Evolutionary conservation across 2,888 invertebrate genomes (phyloP).

Genomic region (Argyra leucocephala): DNA sequence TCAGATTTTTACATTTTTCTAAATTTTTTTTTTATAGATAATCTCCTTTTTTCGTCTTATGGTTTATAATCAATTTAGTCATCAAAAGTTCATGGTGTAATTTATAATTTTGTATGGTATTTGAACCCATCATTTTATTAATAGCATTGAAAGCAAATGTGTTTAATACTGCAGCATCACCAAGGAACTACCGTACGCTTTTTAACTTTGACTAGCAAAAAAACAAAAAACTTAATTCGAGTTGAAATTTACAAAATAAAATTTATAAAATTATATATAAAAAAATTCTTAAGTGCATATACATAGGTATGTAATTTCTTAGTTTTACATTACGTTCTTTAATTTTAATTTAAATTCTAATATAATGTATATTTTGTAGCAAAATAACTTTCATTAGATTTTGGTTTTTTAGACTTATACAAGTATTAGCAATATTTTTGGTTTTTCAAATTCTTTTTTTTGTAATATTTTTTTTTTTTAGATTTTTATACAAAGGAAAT

Average conservation of each 20-base stretch:
- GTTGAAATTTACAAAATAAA: background rate
- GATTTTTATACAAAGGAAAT: background rate
- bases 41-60: too few relatives aligned
- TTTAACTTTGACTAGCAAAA: constrained; percentile 1
- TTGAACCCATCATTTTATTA: too few relatives aligned
- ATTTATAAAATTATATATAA: background rate
- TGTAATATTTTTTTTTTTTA: background rate
- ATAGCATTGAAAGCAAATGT: too few relatives aligned
- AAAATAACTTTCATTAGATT: constrained; percentile 2
- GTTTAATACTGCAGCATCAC: too few relatives aligned
- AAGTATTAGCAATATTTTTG: background rate
- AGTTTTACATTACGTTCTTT: too few relatives aligned
- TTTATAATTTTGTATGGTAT: too few relatives aligned
- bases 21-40: too few relatives aligned
- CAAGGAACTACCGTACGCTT: too few relatives aligned
- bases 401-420: background rate
- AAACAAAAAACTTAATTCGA: background rate
- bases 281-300: constrained; percentile 2
- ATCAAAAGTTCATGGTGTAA: too few relatives aligned
- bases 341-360: background rate
- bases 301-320: background rate
- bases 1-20: too few relatives aligned
- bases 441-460: background rate
- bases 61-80: too few relatives aligned
- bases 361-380: constrained; percentile 5